These are phyloP conservation scores for Rhinichthys klamathensis DNA, from an alignment of 2,113 vertebrate species.

Conservation along the genomic window DNA sequence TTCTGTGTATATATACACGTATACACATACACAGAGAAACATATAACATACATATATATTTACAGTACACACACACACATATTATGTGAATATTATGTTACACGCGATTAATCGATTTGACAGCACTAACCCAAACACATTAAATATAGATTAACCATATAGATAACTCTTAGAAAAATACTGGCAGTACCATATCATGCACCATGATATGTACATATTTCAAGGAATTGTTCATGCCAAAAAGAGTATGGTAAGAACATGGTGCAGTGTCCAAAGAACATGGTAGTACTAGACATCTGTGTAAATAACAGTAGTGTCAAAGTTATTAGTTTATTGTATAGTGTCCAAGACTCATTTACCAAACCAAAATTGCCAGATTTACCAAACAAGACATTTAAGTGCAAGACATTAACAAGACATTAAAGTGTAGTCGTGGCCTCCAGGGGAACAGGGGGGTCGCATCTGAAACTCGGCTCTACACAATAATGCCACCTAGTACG, in stretches of 20 bases:
- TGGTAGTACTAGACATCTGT: background rate
- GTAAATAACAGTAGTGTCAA: background rate
- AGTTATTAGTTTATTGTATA: background rate
- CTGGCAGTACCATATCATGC: background rate
- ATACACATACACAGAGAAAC: no score
- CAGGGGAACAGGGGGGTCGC: constrained; percentile 6
- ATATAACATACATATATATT: no score
- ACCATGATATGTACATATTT: background rate
- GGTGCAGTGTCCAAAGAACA: background rate
- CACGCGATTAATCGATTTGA: no score
- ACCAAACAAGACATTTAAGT: background rate
- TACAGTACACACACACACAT: no score
- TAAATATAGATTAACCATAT: background rate
- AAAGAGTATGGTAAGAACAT: background rate
- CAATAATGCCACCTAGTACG: background rate
- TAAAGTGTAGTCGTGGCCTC: constrained; percentile 47
- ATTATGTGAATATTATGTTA: no score
- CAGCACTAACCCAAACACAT: background rate
- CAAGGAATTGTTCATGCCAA: background rate
- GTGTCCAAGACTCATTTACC: background rate
- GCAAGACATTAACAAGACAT: no score
- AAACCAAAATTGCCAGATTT: background rate
- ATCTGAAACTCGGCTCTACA: no score
- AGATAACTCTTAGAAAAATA: background rate
- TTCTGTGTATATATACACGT: no score